Evolutionary conservation across 2,113 vertebrate genomes (phyloP).

Genomic region (Megaceryle maxima): DNA sequence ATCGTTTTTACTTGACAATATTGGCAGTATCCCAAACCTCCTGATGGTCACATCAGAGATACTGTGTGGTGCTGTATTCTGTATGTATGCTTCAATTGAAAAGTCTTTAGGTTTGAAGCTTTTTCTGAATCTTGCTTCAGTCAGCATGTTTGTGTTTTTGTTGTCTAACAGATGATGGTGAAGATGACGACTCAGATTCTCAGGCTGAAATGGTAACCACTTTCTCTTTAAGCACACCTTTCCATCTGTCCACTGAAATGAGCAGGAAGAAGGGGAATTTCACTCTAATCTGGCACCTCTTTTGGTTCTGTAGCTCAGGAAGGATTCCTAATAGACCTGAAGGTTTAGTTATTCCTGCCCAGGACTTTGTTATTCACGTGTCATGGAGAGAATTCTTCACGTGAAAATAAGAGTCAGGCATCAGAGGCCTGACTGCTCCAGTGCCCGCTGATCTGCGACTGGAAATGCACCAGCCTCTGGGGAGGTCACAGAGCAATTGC

Average conservation of each 20-base stretch:
- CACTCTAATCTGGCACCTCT: not conserved
- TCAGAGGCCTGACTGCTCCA: not conserved
- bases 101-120: not conserved
- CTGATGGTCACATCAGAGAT: fast-evolving
- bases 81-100: not conserved
- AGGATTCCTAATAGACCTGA: not conserved
- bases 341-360: not conserved
- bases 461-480: not conserved
- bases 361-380: not conserved
- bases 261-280: not conserved
- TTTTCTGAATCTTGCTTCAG: fast-evolving
- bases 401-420: not conserved
- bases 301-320: not conserved
- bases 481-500: not conserved
- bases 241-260: not conserved
- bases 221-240: not conserved
- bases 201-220: slow-evolving; percentile 22
- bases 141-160: not conserved
- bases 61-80: not conserved
- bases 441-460: not conserved
- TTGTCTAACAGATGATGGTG: slow-evolving; percentile 47
- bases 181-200: not conserved
- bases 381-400: not conserved
- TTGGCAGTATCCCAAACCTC: not conserved
- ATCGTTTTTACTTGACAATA: fast-evolving